These are phyloP conservation scores for Lamellibrachia luymesi DNA, from an alignment of 1,140 invertebrate genomes.

Conservation along the genomic window DNA sequence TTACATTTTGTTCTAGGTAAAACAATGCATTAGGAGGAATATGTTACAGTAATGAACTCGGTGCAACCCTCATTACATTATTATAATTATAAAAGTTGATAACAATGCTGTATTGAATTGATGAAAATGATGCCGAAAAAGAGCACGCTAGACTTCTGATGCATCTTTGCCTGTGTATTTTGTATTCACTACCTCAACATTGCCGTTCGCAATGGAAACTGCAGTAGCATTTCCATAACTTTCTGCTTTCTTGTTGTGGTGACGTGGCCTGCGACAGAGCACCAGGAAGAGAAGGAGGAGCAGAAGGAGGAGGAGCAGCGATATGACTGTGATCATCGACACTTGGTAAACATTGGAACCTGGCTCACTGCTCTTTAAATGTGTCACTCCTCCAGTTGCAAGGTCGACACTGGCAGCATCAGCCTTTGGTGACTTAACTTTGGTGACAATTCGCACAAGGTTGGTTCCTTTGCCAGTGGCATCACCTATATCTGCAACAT, in stretches of 20 bases:
- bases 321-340: constrained; percentile 1
- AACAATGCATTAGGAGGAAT: neutral
- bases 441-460: constrained; percentile 42
- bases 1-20: neutral
- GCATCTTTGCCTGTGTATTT: neutral
- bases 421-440: neutral
- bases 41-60: neutral
- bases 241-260: neutral
- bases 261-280: neutral
- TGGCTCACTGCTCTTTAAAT: neutral
- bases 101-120: neutral
- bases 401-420: neutral
- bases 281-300: neutral
- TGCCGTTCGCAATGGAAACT: neutral
- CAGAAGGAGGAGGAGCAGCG: neutral
- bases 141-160: neutral
- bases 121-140: neutral
- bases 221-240: neutral
- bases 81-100: neutral
- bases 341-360: neutral
- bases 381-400: neutral
- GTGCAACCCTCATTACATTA: neutral
- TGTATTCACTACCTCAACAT: neutral
- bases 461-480: constrained; percentile 50
- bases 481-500: constrained; percentile 37